A percentile compares a stretch with the other conserved stretches of the same genome.
phyloP scores from a whole-genome alignment of 2,797 vertebrate genomes.

The Epinephelus coioides region DNA sequence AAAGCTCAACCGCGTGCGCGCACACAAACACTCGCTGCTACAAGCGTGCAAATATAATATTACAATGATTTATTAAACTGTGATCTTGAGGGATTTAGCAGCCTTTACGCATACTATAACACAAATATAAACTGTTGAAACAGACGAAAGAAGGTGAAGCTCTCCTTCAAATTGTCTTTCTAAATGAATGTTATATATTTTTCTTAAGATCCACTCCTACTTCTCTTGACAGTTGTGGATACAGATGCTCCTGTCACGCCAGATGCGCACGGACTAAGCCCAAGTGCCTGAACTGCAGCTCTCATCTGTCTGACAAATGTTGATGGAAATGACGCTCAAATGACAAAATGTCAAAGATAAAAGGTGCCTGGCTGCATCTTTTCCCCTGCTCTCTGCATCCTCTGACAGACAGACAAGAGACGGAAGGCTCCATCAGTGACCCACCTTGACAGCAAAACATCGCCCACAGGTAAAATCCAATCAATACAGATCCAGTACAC shows the following conservation, averaged over 20 bases:
- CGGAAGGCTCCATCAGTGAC: constrained; percentile 39
- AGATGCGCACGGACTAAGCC: constrained; percentile 28
- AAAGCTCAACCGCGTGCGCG: background rate
- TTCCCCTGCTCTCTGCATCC: background rate
- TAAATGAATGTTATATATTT: background rate
- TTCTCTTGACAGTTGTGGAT: background rate
- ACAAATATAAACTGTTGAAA: background rate
- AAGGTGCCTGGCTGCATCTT: background rate
- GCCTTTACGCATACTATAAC: background rate
- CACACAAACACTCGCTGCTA: constrained; percentile 3
- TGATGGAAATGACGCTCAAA: background rate
- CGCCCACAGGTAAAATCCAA: constrained; percentile 84
- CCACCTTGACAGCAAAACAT: constrained; percentile 85
- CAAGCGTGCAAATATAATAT: background rate
- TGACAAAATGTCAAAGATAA: background rate
- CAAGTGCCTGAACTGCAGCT: background rate
- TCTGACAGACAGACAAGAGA: constrained; percentile 1
- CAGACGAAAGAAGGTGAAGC: too few relatives aligned
- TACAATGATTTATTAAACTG: background rate
- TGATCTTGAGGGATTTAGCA: background rate
- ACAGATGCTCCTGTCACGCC: constrained; percentile 3
- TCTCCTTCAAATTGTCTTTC: background rate
- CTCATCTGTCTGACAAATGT: background rate
- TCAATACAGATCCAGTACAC: constrained; percentile 65
- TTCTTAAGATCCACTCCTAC: background rate